phyloP scores from a whole-genome alignment of 23 tunicate genomes.

The Styela clava region DNA sequence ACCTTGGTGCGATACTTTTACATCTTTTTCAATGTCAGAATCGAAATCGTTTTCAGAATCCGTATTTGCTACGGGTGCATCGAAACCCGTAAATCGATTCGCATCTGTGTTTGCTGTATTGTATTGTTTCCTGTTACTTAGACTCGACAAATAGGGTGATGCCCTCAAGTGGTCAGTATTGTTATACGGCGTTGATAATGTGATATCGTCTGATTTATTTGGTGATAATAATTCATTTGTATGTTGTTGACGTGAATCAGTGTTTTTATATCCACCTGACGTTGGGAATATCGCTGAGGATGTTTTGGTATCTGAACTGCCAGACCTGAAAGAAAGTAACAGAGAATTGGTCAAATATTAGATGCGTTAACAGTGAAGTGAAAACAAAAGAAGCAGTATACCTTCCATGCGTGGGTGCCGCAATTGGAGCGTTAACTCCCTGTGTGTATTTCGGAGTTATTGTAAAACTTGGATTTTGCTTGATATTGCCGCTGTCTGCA shows the following conservation, averaged over 20 bases:
- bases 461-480: background rate
- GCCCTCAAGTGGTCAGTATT: background rate
- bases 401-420: background rate
- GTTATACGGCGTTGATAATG: background rate
- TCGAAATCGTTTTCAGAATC: slow-evolving; percentile 39
- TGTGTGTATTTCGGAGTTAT: slow-evolving; percentile 4
- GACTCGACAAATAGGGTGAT: background rate
- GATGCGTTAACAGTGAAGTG: too few relatives aligned
- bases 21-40: slow-evolving; percentile 50
- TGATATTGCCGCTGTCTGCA: background rate
- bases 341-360: background rate
- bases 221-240: background rate
- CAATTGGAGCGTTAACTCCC: background rate
- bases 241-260: background rate
- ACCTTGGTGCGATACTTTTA: background rate
- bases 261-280: background rate
- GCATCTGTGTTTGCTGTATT: background rate
- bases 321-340: background rate
- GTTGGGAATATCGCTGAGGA: background rate
- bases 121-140: background rate
- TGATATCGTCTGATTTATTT: background rate
- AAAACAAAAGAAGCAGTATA: too few relatives aligned
- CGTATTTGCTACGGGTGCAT: slow-evolving; percentile 1
- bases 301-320: background rate
- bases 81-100: background rate